These are phyloP conservation scores for Heliopora coerulea DNA, from an alignment of 92 coral and sea anemone species.

Conservation along the genomic window DNA sequence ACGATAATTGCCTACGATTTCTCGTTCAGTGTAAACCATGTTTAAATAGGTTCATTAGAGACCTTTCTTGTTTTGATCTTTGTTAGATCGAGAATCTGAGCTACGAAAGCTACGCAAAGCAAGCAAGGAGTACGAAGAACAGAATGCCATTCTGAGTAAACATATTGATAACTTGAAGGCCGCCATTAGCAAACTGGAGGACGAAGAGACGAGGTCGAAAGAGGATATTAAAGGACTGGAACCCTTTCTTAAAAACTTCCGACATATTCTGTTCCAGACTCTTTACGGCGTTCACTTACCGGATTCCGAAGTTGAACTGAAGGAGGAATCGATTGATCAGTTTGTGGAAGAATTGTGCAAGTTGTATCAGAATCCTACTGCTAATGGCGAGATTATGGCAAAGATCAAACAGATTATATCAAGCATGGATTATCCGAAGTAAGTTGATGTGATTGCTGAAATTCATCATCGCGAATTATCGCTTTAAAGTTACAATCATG, in stretches of 20 bases:
- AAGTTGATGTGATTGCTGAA: slow-evolving; percentile 33
- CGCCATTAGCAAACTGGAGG: slow-evolving; percentile 94
- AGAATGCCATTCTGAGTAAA: slow-evolving; percentile 96
- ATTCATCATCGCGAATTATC: too few relatives aligned
- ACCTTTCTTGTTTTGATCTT: slow-evolving; percentile 21
- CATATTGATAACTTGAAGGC: slow-evolving; percentile 99
- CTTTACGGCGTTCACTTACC: slow-evolving; percentile 71
- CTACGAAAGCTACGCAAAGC: slow-evolving; percentile 90
- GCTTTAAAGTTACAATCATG: too few relatives aligned
- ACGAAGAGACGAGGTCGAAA: slow-evolving; percentile 83
- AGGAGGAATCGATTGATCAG: slow-evolving; percentile 69
- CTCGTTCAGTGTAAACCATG: too few relatives aligned
- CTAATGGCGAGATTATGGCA: slow-evolving; percentile 64
- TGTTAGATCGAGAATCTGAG: slow-evolving; percentile 84
- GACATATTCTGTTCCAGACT: slow-evolving; percentile 74
- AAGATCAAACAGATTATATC: slow-evolving; percentile 73
- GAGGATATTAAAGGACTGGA: slow-evolving; percentile 71
- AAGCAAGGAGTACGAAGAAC: slow-evolving; percentile 97
- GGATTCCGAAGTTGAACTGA: slow-evolving; percentile 57
- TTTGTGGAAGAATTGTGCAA: slow-evolving; percentile 82
- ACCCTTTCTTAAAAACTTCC: slow-evolving; percentile 71
- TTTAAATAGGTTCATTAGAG: not conserved
- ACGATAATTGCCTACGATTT: too few relatives aligned
- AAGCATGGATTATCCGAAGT: slow-evolving; percentile 84
- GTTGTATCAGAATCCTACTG: slow-evolving; percentile 75